Evolutionary conservation across 2,888 invertebrate genomes (phyloP), one percentile per base, ranked within the genome.

Genomic region (Rhagonycha fulva): DNA sequence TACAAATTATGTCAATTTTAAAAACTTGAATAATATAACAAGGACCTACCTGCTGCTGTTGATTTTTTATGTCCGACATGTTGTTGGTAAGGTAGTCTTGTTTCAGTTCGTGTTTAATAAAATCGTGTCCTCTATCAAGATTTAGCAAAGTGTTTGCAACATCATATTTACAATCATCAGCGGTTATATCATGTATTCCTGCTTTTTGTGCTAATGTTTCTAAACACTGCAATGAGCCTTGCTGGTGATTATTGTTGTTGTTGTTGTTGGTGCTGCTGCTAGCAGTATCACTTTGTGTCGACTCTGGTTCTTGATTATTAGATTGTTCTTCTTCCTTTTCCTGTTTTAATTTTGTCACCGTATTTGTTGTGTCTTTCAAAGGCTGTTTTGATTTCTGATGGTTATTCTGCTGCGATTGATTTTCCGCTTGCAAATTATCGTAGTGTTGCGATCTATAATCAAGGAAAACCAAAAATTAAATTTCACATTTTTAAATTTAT

Each of bases 191-290:
- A 81, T 87, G 86, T 71, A 88, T 88, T 2, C 93, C 93, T 70
- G 93, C 93, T 82, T 93, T 93, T 84, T 93, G 93, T 12, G 93
- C 93, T 77, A 93, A 89, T 0, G 93, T 93, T 85, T 93, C 93
- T 79, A 93, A 87, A 83, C 93, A 93, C 91, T 93, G 93, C 71
- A 93, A 85, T 1, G 91, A 90, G 62, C 90, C 83, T 81, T 89
- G 89, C 14, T 84, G 84, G 24, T 84, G 81, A 68, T 80, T 80
- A 26, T 80, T 79, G 19, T 80, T 78, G 28, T 77, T 80, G 74
- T 80, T 79, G 19, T 80, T 78, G 28, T 77, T 80, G 74, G 60
- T 74, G 75, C 61, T 72, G 30, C 66, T 80, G 72, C 71, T 78
- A 68, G 71, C 71, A 63, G 79, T 79, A 61, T 85, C 84, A 68